Percentiles rank a stretch among this genome's conserved stretches.
Conservation (phyloP, 1,140 invertebrate genomes). For the Brachystomella parvula region DNA sequence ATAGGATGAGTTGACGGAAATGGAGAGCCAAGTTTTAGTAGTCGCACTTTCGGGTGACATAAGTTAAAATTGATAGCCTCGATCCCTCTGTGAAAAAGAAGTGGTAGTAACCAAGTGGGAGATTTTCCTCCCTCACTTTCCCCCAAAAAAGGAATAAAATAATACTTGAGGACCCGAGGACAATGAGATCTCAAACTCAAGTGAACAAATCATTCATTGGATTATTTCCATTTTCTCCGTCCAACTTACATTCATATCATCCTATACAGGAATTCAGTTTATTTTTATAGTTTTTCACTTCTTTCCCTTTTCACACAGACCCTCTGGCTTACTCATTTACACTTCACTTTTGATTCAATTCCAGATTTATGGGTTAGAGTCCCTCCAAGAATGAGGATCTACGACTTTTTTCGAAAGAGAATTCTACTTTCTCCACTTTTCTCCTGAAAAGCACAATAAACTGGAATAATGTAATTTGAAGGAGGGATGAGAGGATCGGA, state of each 20-base stretch:
- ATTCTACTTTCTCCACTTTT: not conserved
- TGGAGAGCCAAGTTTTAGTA: not conserved
- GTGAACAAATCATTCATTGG: conserved; percentile 20
- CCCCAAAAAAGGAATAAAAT: conserved; percentile 9
- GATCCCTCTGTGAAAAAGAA: not conserved
- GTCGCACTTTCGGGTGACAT: not conserved
- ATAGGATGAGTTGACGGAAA: too few relatives aligned
- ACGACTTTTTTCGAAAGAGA: not conserved
- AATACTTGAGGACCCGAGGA: conserved; percentile 1
- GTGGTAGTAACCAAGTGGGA: not conserved
- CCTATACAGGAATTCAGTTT: not conserved
- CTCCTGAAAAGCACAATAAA: too few relatives aligned
- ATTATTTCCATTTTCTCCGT: not conserved
- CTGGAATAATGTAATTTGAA: too few relatives aligned
- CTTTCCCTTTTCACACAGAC: not conserved
- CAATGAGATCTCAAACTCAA: conserved; percentile 14
- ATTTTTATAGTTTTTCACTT: conserved; percentile 2
- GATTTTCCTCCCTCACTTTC: too few relatives aligned
- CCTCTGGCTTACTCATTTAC: conserved; percentile 18
- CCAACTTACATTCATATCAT: not conserved
- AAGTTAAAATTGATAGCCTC: conserved; percentile 10
- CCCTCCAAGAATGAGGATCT: not conserved
- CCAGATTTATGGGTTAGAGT: conserved; percentile 14
- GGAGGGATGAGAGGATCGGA: too few relatives aligned
- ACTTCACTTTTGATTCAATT: conserved; percentile 19